Percentiles rank a stretch among this genome's conserved stretches.
Conservation (phyloP, 2,797 vertebrate genomes). For the Bufotes viridis region DNA sequence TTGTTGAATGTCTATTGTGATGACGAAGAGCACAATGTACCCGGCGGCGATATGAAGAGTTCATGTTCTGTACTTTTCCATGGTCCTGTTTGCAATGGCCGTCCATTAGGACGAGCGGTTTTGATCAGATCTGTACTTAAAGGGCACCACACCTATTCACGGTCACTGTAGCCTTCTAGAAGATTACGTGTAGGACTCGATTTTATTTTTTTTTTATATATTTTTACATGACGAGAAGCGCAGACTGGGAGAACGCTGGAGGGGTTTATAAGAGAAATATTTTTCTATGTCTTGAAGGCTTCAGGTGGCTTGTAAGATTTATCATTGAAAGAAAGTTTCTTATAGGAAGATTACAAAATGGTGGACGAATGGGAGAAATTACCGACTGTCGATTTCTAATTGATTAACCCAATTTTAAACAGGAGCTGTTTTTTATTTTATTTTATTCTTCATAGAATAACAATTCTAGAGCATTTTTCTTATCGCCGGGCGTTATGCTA, state of each 20-base stretch:
- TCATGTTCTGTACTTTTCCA: not conserved
- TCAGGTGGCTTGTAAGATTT: not conserved
- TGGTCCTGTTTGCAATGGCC: not conserved
- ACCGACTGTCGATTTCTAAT: not conserved
- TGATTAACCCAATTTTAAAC: not conserved
- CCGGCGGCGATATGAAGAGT: not conserved
- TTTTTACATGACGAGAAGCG: conserved; percentile 68
- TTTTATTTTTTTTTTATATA: conserved; percentile 50
- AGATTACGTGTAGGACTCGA: not conserved
- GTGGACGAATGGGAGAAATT: not conserved
- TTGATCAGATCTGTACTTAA: not conserved
- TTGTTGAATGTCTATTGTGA: not conserved
- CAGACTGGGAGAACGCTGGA: conserved; percentile 63
- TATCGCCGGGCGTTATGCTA: not conserved
- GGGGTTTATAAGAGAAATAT: conserved; percentile 72
- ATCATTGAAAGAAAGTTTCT: not conserved
- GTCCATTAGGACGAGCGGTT: not conserved
- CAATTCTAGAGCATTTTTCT: too few relatives aligned
- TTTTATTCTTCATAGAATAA: too few relatives aligned
- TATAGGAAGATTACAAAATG: not conserved
- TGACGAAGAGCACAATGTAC: not conserved
- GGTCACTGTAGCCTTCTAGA: conserved; percentile 12
- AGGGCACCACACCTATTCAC: not conserved
- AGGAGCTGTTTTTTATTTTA: too few relatives aligned
- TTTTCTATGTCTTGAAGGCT: conserved; percentile 74